A percentile compares a stretch with the other conserved stretches of the same genome.
These are phyloP conservation scores for Bufotes viridis DNA, from an alignment of 2,797 vertebrate species.

Conservation along the genomic window DNA sequence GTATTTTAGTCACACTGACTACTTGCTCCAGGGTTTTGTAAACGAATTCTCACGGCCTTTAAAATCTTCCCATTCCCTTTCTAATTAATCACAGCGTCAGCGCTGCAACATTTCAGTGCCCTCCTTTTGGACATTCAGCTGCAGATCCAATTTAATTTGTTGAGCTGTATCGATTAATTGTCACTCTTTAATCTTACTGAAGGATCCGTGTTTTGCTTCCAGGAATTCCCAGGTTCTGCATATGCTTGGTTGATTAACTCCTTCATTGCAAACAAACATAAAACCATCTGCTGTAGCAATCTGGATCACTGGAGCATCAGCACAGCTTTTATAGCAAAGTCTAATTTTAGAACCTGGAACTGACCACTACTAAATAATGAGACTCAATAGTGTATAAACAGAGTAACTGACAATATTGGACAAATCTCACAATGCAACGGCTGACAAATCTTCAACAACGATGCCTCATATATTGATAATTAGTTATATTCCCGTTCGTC, in stretches of 20 bases:
- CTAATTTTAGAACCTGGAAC: neutral
- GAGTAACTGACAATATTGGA: neutral
- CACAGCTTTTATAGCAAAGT: neutral
- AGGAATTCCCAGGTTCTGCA: conserved; percentile 65
- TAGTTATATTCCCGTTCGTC: too few relatives aligned
- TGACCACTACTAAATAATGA: neutral
- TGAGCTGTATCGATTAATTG: conserved; percentile 93
- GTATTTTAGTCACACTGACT: conserved; percentile 40
- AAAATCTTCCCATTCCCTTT: conserved; percentile 75
- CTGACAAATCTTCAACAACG: neutral
- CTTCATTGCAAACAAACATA: conserved; percentile 10
- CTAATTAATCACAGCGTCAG: conserved; percentile 88
- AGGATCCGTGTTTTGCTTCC: conserved; percentile 81
- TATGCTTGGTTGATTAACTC: conserved; percentile 55
- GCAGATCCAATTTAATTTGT: conserved; percentile 94
- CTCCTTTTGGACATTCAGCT: conserved; percentile 78
- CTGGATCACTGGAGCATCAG: neutral
- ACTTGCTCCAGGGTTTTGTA: conserved; percentile 49
- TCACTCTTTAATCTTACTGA: conserved; percentile 92
- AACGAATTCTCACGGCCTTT: conserved; percentile 62
- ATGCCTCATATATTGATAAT: neutral
- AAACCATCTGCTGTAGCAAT: neutral
- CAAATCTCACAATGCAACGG: neutral
- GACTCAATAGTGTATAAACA: neutral
- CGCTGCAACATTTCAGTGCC: conserved; percentile 83